Evolutionary conservation across 2,113 vertebrate species (phyloP).

Genomic region (Hemiscyllium ocellatum): DNA sequence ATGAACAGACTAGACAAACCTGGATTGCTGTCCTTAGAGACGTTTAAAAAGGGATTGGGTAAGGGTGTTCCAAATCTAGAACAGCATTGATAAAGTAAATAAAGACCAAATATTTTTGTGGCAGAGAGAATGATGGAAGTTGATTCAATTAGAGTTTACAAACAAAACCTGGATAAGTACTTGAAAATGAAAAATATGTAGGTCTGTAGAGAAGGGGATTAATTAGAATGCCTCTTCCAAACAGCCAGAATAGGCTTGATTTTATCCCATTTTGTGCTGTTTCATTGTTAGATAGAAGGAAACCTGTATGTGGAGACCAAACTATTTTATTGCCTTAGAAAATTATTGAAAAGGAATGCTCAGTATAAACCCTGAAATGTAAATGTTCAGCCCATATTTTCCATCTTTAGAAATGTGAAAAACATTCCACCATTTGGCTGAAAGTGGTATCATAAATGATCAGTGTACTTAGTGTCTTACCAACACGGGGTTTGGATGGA

Average conservation of each 20-base stretch:
- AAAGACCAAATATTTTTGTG: neutral
- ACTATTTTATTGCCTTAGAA: neutral
- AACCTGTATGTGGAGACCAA: neutral
- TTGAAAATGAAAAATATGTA: neutral
- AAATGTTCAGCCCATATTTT: neutral
- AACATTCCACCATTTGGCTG: neutral
- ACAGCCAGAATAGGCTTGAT: neutral
- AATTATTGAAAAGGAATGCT: neutral
- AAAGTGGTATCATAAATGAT: neutral
- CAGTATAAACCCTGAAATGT: neutral
- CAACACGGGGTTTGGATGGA: conserved; percentile 44
- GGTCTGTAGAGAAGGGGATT: neutral
- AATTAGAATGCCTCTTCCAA: neutral
- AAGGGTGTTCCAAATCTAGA: no score
- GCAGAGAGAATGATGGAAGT: neutral
- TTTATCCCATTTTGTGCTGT: neutral
- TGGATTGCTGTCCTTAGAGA: neutral
- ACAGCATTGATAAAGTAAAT: neutral
- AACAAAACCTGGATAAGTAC: neutral
- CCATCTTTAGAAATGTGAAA: neutral
- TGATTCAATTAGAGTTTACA: neutral
- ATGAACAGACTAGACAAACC: neutral
- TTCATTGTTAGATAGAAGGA: neutral
- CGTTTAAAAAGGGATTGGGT: neutral
- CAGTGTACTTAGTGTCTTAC: conserved; percentile 44